Base-by-base conservation (phyloP, 2,113 vertebrate genomes). In the Casuarius casuarius region DNA sequence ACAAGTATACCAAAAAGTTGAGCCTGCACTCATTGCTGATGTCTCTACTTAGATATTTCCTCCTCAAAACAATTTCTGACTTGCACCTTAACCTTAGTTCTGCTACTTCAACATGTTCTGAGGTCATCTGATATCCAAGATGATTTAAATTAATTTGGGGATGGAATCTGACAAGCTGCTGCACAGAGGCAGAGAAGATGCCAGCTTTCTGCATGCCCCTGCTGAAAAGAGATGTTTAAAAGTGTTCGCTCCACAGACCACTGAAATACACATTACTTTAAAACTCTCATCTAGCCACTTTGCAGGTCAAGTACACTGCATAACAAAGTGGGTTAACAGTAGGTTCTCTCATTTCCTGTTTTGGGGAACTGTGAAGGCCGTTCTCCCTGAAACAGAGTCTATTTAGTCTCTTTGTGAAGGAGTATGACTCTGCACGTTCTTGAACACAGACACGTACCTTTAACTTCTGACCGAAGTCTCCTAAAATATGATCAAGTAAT, bases 321-420 rank as follows among this genome's bases (percentile, higher is more conserved):
- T 35, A 72, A 35, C 4, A 4, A 58, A 59, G 14, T 1, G 1
- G 15, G 4, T 28, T 46, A 28, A 51, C 46, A 52, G 18, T 1
- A 82, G 18, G 8, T 42, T 89, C 31, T 67, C 31, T 61, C 38
- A 9, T 28, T 90, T 85, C 17, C 48, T 62, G 13, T 46, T 67
- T 0, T 1, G 18, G 21, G 66, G 40, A 84, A n/a, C 21, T 21
- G 12, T 22, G 23, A 49, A 65, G 52, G 33, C 5, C 23, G 28
- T 65, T 51, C 18, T 42, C 21, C 48, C 46, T 10, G 22, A 62
- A 79, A 72, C 1, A 7, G 13, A 62, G 18, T 11, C 11, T 6
- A 8, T 14, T 77, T 40, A 14, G 38, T 82, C 23, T 42, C 56
- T 33, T 29, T 66, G 10, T 72, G 75, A 81, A 67, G 20, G 46